Conservation (phyloP, 2,888 invertebrate species). For the Caprella mutica region DNA sequence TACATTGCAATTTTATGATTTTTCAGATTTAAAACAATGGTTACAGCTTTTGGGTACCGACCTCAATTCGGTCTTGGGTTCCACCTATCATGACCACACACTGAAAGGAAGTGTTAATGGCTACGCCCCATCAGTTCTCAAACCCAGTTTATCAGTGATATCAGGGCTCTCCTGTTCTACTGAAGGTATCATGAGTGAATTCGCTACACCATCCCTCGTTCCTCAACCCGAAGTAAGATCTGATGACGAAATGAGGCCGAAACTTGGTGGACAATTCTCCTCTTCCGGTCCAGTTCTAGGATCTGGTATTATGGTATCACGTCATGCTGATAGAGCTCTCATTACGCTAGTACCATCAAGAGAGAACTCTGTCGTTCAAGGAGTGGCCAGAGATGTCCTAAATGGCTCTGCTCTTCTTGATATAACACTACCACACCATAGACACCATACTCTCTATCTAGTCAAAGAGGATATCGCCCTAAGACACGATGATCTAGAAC, state of each 20-base stretch:
- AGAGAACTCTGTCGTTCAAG: constrained; percentile 40
- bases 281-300: constrained; percentile 47
- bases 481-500: constrained; percentile 78
- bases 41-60: constrained; percentile 74
- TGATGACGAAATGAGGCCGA: constrained; percentile 27
- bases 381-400: constrained; percentile 85
- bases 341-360: constrained; percentile 76
- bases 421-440: constrained; percentile 77
- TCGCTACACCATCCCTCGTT: constrained; percentile 49
- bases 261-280: constrained; percentile 20
- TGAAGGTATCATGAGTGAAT: constrained; percentile 71
- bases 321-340: constrained; percentile 66
- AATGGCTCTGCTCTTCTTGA: constrained; percentile 87
- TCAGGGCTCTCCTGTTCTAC: constrained; percentile 80
- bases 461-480: constrained; percentile 56
- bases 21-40: constrained; percentile 68
- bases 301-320: constrained; percentile 77
- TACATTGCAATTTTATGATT: constrained; percentile 22
- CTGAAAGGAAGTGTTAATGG: constrained; percentile 53
- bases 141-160: constrained; percentile 80
- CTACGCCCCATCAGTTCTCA: constrained; percentile 54
- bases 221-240: constrained; percentile 57
- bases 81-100: constrained; percentile 60
- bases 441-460: constrained; percentile 91
- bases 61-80: constrained; percentile 68